These are phyloP conservation scores for Diplolepis rosae DNA, from an alignment of 2,888 invertebrate genomes.

Conservation along the genomic window DNA sequence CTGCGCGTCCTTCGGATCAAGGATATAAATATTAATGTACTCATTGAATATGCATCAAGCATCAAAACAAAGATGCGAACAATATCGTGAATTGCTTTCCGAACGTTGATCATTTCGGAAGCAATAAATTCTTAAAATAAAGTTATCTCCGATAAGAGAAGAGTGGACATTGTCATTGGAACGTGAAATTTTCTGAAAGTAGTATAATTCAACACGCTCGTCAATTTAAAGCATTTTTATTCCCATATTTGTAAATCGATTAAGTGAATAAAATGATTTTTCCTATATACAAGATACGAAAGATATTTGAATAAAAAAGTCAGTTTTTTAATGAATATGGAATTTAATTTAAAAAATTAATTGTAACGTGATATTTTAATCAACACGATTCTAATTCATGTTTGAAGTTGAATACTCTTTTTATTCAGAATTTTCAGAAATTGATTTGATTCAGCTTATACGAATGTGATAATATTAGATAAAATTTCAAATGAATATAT, in stretches of 20 bases:
- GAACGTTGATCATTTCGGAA: constrained; percentile 22
- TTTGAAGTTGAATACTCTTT: no score
- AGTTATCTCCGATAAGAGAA: constrained; percentile 2
- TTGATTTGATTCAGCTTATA: no score
- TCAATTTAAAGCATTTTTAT: neutral
- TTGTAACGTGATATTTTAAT: no score
- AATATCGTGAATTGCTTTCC: constrained; percentile 20
- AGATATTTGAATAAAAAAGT: neutral
- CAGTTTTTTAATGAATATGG: no score
- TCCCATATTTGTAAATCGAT: neutral
- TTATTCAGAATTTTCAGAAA: no score
- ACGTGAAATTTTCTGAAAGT: neutral
- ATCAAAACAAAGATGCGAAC: constrained; percentile 20
- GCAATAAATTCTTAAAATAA: constrained; percentile 15
- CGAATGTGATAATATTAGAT: no score
- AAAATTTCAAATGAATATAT: no score
- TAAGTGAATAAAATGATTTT: neutral
- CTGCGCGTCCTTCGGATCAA: constrained; percentile 41
- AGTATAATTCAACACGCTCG: neutral
- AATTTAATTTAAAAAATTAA: no score
- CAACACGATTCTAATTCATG: no score
- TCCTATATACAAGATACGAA: neutral
- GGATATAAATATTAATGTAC: constrained; percentile 44
- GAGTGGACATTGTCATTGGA: neutral
- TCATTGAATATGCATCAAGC: constrained; percentile 25